Percentiles rank a stretch among this genome's conserved stretches.
Conservation (phyloP, 2,888 invertebrate species). For the Eupithecia vulgata region DNA sequence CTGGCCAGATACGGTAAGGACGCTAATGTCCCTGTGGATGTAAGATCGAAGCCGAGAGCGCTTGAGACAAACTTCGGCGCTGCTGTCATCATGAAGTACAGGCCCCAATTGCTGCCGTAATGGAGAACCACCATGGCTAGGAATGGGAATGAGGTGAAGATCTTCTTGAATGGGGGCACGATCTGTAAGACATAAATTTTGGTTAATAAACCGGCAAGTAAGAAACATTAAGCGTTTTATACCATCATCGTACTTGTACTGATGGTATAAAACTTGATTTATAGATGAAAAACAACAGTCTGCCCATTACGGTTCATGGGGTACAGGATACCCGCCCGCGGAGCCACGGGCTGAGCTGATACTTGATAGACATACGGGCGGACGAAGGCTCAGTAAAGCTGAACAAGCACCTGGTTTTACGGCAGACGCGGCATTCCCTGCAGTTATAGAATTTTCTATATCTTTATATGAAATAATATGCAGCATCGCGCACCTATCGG, state of each 20-base stretch:
- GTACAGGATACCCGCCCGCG: no score
- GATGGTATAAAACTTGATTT: no score
- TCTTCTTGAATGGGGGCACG: slow-evolving; percentile 86
- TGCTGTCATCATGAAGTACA: slow-evolving; percentile 90
- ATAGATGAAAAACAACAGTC: no score
- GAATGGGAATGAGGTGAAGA: slow-evolving; percentile 88
- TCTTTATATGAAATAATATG: no score
- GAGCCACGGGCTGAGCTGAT: no score
- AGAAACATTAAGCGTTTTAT: not conserved
- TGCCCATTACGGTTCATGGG: no score
- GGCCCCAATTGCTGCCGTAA: slow-evolving; percentile 90
- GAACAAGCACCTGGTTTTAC: no score
- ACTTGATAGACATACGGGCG: no score
- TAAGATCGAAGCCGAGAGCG: slow-evolving; percentile 88
- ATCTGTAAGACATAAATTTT: slow-evolving; percentile 63
- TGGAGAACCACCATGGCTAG: slow-evolving; percentile 87
- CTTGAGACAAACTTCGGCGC: slow-evolving; percentile 90
- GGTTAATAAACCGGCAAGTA: not conserved
- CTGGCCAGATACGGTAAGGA: slow-evolving; percentile 89
- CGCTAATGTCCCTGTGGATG: slow-evolving; percentile 87
- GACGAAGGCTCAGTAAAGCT: no score
- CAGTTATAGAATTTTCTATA: no score
- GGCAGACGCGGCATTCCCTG: no score
- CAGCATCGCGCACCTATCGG: no score
- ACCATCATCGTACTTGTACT: not conserved